Percentiles rank a stretch among this genome's conserved stretches.
phyloP scores from a whole-genome alignment of 1,140 invertebrate genomes.

The Holcopasites calliopsidis region DNA sequence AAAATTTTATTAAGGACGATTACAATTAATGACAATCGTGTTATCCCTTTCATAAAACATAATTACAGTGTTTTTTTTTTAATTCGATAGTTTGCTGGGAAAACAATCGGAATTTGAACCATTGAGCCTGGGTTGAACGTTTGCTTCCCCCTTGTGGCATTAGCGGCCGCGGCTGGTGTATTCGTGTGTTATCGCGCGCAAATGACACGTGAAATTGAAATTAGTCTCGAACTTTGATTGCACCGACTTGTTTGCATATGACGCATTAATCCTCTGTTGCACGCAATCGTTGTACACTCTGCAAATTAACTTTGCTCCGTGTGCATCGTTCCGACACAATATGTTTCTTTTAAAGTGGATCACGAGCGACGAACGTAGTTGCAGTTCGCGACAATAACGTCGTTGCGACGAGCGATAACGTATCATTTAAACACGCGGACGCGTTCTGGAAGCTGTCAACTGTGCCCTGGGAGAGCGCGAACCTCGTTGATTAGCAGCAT shows the following conservation, averaged over 20 bases:
- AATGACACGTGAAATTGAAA: conserved; percentile 36
- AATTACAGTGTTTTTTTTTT: neutral
- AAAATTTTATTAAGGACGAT: no score
- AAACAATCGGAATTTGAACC: neutral
- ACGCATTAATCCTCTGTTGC: conserved; percentile 4
- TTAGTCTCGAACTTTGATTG: conserved; percentile 22
- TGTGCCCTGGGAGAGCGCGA: neutral
- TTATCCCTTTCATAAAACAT: neutral
- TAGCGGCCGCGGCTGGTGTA: neutral
- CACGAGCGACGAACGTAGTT: neutral
- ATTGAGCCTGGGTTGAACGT: neutral
- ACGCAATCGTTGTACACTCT: conserved; percentile 1
- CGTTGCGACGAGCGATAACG: neutral
- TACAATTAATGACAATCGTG: neutral
- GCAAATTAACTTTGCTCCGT: conserved; percentile 7
- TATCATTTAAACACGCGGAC: no score
- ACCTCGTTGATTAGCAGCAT: neutral
- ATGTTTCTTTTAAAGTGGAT: neutral
- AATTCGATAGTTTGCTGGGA: neutral
- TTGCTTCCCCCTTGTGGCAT: conserved; percentile 7
- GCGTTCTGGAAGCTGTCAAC: neutral
- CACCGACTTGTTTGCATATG: conserved; percentile 19
- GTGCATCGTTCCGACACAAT: neutral
- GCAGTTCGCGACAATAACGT: neutral
- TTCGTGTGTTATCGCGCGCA: conserved; percentile 12